Percentiles rank a stretch among this genome's conserved stretches.
These are phyloP conservation scores for Rhipidura dahli DNA, from an alignment of 2,113 vertebrate species.

Conservation along the genomic window DNA sequence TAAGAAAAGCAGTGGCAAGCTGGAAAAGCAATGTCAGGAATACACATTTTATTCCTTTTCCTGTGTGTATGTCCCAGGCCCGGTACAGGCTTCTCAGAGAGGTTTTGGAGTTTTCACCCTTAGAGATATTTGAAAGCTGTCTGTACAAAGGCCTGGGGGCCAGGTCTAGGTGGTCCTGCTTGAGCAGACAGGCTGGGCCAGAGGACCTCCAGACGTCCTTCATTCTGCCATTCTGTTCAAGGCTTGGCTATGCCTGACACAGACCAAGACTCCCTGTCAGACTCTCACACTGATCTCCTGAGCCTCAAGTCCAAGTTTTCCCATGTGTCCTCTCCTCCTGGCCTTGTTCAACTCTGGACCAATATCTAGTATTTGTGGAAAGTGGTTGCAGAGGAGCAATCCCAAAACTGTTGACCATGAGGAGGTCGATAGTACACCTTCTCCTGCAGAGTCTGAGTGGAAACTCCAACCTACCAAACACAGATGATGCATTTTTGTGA, in stretches of 20 bases:
- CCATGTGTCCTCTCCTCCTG: neutral
- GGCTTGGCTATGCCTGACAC: neutral
- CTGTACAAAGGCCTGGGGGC: neutral
- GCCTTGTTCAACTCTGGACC: neutral
- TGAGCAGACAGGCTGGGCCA: neutral
- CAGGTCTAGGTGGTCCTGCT: neutral
- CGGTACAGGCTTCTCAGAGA: neutral
- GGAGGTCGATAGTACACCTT: neutral
- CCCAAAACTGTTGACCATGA: neutral
- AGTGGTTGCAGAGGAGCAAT: neutral
- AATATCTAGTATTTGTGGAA: neutral
- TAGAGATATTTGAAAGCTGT: neutral
- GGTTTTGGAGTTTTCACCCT: neutral
- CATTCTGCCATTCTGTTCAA: neutral
- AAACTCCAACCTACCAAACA: neutral
- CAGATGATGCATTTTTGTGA: neutral
- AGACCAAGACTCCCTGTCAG: neutral
- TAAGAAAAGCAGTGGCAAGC: neutral
- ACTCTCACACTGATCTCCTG: neutral
- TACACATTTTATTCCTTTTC: neutral
- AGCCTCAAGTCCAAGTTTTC: neutral
- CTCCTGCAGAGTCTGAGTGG: neutral
- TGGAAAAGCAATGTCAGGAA: neutral
- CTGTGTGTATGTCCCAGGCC: fast-evolving
- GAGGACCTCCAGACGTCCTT: neutral